A percentile compares a stretch with the other conserved stretches of the same genome.
Conservation (phyloP, 2,113 vertebrate species). For the Lanius collurio region DNA sequence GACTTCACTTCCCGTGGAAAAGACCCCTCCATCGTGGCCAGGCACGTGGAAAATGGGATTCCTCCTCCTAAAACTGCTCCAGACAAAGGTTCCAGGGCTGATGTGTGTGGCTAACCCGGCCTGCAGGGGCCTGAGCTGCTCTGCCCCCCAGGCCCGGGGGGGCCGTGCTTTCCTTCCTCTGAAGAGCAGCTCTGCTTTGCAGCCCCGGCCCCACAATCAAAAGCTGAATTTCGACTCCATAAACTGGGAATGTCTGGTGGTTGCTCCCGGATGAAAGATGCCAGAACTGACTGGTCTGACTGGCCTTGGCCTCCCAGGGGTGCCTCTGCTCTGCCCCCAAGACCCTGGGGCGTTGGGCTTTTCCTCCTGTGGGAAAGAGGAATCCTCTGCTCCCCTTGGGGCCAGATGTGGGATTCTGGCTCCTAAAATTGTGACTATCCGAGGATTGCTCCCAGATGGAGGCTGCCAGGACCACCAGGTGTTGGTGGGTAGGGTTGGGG, state of each 20-base stretch:
- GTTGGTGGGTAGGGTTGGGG: rapidly evolving
- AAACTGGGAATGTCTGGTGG: neutral
- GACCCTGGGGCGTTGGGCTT: neutral
- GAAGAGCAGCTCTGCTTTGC: neutral
- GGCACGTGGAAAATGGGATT: neutral
- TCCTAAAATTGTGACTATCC: neutral
- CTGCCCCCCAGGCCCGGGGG: neutral
- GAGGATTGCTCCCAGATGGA: neutral
- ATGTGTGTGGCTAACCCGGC: no score
- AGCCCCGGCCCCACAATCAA: neutral
- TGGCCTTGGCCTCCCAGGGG: neutral
- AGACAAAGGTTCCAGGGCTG: neutral
- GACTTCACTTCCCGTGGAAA: neutral
- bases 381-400: neutral
- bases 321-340: neutral
- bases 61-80: no score
- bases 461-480: neutral
- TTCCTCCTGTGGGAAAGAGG: neutral
- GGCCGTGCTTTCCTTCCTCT: neutral
- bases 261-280: no score
- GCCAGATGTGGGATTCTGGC: neutral
- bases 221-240: neutral
- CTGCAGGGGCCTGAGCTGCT: no score
- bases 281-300: no score
- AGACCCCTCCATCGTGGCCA: rapidly evolving